Evolutionary conservation across 2,113 vertebrate genomes (phyloP).

Genomic region (Gopherus evgoodei): DNA sequence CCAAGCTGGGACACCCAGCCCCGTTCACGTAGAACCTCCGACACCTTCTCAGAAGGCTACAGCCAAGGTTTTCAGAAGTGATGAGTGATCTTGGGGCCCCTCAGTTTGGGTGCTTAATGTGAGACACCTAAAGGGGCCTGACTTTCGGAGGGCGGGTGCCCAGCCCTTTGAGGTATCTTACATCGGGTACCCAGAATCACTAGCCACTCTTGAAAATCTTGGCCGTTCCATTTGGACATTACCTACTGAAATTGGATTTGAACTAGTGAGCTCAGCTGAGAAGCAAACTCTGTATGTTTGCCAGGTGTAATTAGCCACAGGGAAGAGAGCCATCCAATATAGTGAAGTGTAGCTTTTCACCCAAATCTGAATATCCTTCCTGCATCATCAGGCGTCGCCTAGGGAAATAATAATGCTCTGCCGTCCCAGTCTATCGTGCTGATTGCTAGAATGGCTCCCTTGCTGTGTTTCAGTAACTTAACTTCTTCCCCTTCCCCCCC

Average conservation of each 20-base stretch:
- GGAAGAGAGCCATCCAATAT: not conserved
- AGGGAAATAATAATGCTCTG: not conserved
- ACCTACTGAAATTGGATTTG: not conserved
- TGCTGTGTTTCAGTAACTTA: not conserved
- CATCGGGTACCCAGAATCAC: not conserved
- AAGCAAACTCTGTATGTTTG: not conserved
- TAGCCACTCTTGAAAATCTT: not conserved
- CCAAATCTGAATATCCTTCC: not conserved
- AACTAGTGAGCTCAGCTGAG: not conserved
- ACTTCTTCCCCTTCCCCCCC: not conserved
- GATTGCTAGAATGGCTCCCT: not conserved
- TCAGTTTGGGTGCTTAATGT: not conserved
- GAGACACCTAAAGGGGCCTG: not conserved
- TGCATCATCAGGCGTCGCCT: not conserved
- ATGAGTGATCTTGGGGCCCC: not conserved
- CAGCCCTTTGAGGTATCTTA: accelerated
- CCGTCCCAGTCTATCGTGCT: not conserved
- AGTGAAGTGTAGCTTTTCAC: not conserved
- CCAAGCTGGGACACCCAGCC: not conserved
- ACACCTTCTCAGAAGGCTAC: not conserved
- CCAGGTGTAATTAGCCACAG: not conserved
- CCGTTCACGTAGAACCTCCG: not conserved
- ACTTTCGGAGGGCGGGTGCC: not conserved
- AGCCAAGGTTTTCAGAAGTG: not conserved
- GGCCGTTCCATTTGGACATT: not conserved